Percentiles rank a stretch among this genome's conserved stretches.
phyloP scores from a whole-genome alignment of 2,888 invertebrate genomes.

The Neuroscelio doddi region DNA sequence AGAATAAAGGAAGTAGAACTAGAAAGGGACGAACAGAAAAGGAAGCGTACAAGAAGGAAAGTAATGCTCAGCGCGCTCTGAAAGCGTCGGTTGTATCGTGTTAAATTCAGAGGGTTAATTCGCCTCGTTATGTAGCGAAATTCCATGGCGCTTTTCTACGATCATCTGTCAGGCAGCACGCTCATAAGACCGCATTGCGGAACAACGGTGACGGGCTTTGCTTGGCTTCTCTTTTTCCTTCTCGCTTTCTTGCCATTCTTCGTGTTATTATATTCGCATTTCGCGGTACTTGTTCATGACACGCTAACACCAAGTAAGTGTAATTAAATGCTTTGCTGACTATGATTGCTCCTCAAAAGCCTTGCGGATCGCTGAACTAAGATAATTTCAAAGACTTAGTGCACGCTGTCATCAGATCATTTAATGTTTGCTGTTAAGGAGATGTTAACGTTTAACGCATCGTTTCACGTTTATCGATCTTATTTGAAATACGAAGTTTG shows the following conservation, averaged over 20 bases:
- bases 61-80: slow-evolving; percentile 8
- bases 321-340: slow-evolving; percentile 45
- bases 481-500: too few relatives aligned
- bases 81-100: slow-evolving; percentile 50
- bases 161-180: slow-evolving; percentile 51
- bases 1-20: slow-evolving; percentile 11
- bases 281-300: slow-evolving; percentile 46
- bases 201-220: slow-evolving; percentile 41
- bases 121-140: slow-evolving; percentile 59
- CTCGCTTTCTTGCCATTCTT: slow-evolving; percentile 42
- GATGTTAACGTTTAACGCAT: too few relatives aligned
- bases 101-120: slow-evolving; percentile 62
- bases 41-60: slow-evolving; percentile 24
- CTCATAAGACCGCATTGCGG: slow-evolving; percentile 62
- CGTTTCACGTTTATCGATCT: too few relatives aligned
- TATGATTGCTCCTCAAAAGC: slow-evolving; percentile 34
- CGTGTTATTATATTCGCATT: slow-evolving; percentile 39
- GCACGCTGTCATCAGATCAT: too few relatives aligned
- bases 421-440: too few relatives aligned
- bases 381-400: too few relatives aligned
- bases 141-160: slow-evolving; percentile 54
- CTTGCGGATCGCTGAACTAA: slow-evolving; percentile 30
- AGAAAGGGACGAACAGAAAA: slow-evolving; percentile 20
- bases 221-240: slow-evolving; percentile 15
- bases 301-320: slow-evolving; percentile 43